Evolutionary conservation across 2,113 vertebrate species (phyloP), one percentile per base, ranked within the genome.

Genomic region (Columba janthina): DNA sequence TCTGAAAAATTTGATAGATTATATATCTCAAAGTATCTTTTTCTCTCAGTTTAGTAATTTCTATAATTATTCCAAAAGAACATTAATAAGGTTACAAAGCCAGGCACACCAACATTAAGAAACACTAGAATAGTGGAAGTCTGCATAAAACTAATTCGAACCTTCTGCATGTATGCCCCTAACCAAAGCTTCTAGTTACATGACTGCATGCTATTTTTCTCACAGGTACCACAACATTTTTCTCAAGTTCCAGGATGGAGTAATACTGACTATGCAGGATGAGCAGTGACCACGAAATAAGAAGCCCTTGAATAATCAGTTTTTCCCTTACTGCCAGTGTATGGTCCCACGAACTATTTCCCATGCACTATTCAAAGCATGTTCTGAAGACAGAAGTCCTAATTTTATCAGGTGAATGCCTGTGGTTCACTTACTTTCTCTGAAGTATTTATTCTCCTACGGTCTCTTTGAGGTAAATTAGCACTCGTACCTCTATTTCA

Each of bases 1-100:
- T 70, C 78, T 93, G 78, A 95, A 96, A 97, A 95, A 96, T 74
- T 70, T 29, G 34, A 92, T 95, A 89, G 69, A 50, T 67, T 81
- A 25, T 84, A 46, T 58, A 94, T 28, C 80, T 83, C 51, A 64
- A 91, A 95, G 66, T 25, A 54, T 61, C 51, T 94, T 96, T 94
- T 93, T 72, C 84, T 91, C 96, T 93, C 74, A 83, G 40, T 82
- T 48, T 44, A 88, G 90, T 38, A 58, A 91, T 95, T 96, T 87
- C 61, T 95, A 80, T 88, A 92, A 90, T 95, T 48, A 18, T 48
- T 82, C 58, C 34, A 44, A 79, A 54, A 61, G 24, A 79, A 46
- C 20, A 72, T 66, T 51, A 46, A 12, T 20, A 83, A 61, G 14
- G 15, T 84, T 87, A 38, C 14, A 74, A 85, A 79, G n/a, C 11